phyloP scores from a whole-genome alignment of 2,888 invertebrate genomes.

The Phlogophora meticulosa region DNA sequence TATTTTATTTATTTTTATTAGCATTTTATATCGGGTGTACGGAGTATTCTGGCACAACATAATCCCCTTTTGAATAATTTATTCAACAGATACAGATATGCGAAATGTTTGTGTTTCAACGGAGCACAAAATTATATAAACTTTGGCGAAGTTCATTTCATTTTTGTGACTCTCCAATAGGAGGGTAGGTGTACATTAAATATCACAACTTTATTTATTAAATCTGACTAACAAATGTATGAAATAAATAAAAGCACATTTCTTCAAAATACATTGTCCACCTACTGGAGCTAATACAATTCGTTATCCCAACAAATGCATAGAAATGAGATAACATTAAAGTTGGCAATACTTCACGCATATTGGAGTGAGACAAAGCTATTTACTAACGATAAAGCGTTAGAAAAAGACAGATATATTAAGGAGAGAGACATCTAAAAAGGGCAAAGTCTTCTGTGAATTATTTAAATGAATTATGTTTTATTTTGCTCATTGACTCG shows the following conservation, averaged over 20 bases:
- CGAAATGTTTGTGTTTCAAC: background rate
- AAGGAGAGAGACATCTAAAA: conserved; percentile 68
- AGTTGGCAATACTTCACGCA: conserved; percentile 78
- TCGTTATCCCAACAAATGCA: conserved; percentile 71
- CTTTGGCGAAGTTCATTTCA: background rate
- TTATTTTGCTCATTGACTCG: conserved; percentile 82
- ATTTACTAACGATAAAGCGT: conserved; percentile 54
- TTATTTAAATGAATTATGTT: conserved; percentile 85
- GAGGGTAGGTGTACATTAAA: fast-evolving
- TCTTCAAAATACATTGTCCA: background rate
- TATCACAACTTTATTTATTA: background rate
- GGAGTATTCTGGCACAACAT: conserved; percentile 25
- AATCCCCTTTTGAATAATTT: conserved; percentile 44
- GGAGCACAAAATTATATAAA: background rate
- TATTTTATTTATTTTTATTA: conserved; percentile 53
- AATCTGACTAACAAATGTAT: background rate
- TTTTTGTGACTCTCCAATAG: background rate
- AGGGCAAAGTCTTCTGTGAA: conserved; percentile 80
- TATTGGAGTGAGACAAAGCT: conserved; percentile 74
- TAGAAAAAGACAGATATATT: conserved; percentile 63
- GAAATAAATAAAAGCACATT: background rate
- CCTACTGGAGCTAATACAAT: conserved; percentile 64
- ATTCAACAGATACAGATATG: conserved; percentile 17
- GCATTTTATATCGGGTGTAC: conserved; percentile 37
- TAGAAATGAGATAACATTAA: conserved; percentile 82